Evolutionary conservation across 2,797 vertebrate species (phyloP).

Genomic region (Bovichtus variegatus): DNA sequence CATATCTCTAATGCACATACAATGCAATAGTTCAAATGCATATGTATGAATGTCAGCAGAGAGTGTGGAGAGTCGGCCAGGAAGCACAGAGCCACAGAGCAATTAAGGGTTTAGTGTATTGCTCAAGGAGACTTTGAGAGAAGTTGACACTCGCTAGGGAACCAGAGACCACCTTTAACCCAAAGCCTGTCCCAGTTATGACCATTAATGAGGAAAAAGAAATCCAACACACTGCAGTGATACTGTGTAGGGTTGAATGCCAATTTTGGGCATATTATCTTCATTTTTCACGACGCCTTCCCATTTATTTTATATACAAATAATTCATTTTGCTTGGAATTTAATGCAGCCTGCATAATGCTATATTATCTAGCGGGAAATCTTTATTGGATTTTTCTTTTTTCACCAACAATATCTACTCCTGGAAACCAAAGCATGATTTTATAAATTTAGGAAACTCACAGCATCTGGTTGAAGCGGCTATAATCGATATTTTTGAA

Average conservation of each 20-base stretch:
- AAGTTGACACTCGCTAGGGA: conserved; percentile 52
- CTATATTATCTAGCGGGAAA: background rate
- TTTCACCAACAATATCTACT: background rate
- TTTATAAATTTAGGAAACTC: background rate
- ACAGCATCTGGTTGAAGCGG: background rate
- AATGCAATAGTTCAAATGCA: conserved; percentile 18
- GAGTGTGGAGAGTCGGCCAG: conserved; percentile 14
- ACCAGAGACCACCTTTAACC: conserved; percentile 48
- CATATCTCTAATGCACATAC: background rate
- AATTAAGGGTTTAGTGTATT: conserved; percentile 59
- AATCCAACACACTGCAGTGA: background rate
- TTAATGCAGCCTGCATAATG: background rate
- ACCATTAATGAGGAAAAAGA: conserved; percentile 9
- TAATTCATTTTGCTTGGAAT: background rate
- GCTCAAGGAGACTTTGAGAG: conserved; percentile 53
- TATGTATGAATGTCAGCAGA: conserved; percentile 42
- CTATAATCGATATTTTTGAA: background rate
- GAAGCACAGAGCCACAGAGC: conserved; percentile 50
- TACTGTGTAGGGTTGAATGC: background rate
- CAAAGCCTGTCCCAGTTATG: conserved; percentile 40
- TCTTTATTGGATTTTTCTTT: background rate
- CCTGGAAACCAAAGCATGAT: background rate
- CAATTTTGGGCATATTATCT: conserved; percentile 9
- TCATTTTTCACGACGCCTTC: fast-evolving
- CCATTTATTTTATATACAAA: background rate